These are phyloP conservation scores for Drosophila paranaensis DNA, from an alignment of 2,888 invertebrate genomes.

Conservation along the genomic window DNA sequence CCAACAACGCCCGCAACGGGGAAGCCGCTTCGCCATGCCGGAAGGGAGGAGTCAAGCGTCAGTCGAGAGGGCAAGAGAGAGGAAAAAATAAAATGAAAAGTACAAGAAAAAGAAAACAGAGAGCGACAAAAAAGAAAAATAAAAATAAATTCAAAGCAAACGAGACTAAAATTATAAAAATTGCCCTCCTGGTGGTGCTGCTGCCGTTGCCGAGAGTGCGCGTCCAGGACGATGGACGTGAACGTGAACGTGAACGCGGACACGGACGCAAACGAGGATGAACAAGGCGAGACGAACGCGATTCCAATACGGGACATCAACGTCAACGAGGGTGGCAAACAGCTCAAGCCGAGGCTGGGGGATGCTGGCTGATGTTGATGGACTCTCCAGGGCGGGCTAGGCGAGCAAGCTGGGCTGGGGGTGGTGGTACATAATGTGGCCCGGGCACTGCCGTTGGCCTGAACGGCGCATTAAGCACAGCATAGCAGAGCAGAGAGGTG, in stretches of 20 bases:
- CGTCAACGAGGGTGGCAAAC: conserved; percentile 72
- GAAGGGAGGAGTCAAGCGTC: conserved; percentile 67
- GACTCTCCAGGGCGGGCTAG: conserved; percentile 38
- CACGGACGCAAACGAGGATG: conserved; percentile 11
- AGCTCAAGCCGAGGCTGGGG: conserved; percentile 35
- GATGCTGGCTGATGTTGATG: conserved; percentile 57
- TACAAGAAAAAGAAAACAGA: conserved; percentile 35
- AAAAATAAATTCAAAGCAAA: conserved; percentile 81
- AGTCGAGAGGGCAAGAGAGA: conserved; percentile 40
- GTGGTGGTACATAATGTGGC: conserved; percentile 70
- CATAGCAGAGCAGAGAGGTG: conserved; percentile 8
- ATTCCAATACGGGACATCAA: conserved; percentile 82
- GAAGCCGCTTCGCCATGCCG: conserved; percentile 44
- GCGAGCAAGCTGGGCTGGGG: conserved; percentile 23
- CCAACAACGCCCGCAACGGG: conserved; percentile 58
- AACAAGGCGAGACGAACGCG: conserved; percentile 66
- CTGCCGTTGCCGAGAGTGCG: conserved; percentile 57
- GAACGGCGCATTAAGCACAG: conserved; percentile 62
- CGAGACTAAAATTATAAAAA: conserved; percentile 83
- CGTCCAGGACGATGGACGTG: conserved; percentile 40
- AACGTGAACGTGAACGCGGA: conserved; percentile 7
- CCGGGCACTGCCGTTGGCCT: conserved; percentile 56
- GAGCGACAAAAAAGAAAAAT: conserved; percentile 55
- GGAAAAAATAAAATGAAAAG: conserved; percentile 29
- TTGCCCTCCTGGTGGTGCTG: conserved; percentile 74